phyloP scores from a whole-genome alignment of 2,797 vertebrate genomes.

The Gobio occitaniae region DNA sequence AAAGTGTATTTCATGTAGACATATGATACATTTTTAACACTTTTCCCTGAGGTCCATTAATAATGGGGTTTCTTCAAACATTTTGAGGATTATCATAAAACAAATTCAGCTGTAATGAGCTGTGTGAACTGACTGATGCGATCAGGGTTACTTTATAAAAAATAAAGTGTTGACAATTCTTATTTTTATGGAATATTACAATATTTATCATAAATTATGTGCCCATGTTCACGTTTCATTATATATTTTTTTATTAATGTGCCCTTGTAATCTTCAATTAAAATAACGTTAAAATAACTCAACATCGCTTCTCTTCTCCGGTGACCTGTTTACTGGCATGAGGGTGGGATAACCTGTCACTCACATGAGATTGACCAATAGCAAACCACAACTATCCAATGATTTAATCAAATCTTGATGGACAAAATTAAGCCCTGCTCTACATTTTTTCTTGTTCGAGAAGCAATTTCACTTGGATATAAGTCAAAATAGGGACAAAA shows the following conservation, averaged over 20 bases:
- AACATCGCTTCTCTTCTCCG: not conserved
- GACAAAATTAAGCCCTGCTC: no score
- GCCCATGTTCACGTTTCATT: not conserved
- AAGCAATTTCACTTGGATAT: no score
- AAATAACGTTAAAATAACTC: not conserved
- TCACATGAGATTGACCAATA: no score
- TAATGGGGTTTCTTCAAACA: not conserved
- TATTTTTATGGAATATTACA: not conserved
- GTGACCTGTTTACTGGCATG: not conserved
- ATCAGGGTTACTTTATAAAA: not conserved
- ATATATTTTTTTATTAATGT: not conserved
- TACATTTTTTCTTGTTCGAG: no score
- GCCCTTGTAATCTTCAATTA: not conserved
- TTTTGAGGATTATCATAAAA: not conserved
- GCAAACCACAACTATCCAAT: no score
- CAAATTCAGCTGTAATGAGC: not conserved
- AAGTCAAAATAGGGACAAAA: not conserved
- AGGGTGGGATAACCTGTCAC: not conserved
- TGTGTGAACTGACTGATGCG: not conserved
- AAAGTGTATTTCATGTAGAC: slow-evolving; percentile 1
- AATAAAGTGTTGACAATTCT: not conserved
- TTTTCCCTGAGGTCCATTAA: slow-evolving; percentile 11
- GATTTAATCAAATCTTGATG: no score
- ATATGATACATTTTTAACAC: not conserved
- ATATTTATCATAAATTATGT: not conserved